Evolutionary conservation across 2,888 invertebrate species (phyloP).

Genomic region (Drosophila prolongata): DNA sequence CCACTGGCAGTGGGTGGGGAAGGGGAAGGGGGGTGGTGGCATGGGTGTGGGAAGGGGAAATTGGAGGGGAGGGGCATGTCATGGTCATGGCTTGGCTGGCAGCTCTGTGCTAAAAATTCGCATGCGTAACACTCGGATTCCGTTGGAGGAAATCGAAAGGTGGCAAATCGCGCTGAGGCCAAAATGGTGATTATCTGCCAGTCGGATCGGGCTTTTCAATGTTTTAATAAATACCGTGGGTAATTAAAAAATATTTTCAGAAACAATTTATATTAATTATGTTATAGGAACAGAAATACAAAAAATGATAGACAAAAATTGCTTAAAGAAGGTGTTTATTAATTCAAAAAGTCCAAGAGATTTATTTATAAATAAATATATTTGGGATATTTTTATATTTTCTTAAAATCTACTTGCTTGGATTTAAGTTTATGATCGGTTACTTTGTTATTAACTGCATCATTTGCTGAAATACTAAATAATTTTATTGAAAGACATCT

Average conservation of each 20-base stretch:
- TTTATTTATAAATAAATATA: too few relatives aligned
- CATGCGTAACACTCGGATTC: conserved; percentile 36
- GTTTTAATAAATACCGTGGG: background rate
- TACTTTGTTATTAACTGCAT: too few relatives aligned
- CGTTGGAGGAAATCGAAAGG: conserved; percentile 39
- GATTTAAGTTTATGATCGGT: too few relatives aligned
- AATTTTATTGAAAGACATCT: conserved; percentile 3
- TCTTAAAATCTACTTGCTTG: too few relatives aligned
- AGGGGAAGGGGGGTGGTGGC: too few relatives aligned
- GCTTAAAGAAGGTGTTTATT: too few relatives aligned
- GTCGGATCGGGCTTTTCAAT: background rate
- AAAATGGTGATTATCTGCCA: background rate
- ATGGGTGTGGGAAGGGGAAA: background rate
- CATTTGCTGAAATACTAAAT: background rate
- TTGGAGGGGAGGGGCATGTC: conserved; percentile 23
- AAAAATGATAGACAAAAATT: background rate
- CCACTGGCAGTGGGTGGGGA: background rate
- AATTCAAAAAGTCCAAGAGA: too few relatives aligned
- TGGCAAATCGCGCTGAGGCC: conserved; percentile 17
- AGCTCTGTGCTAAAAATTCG: conserved; percentile 40
- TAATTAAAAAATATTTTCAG: background rate
- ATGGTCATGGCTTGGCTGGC: conserved; percentile 46
- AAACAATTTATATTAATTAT: background rate
- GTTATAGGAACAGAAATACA: conserved; percentile 1
- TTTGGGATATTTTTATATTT: too few relatives aligned